phyloP scores from a whole-genome alignment of 2,113 vertebrate species.

The Hoplias malabaricus region DNA sequence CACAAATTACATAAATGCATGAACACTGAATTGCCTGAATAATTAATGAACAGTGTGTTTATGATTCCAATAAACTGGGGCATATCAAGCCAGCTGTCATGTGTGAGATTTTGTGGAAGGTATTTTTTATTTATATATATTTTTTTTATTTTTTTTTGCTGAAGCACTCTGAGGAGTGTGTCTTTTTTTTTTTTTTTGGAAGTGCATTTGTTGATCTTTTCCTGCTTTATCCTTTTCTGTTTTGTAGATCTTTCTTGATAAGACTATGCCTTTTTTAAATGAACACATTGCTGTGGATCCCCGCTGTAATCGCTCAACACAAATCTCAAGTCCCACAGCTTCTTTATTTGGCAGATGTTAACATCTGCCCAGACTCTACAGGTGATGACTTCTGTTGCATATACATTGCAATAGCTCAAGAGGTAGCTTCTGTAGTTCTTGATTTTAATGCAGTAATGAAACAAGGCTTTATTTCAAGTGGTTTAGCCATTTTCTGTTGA shows the following conservation, averaged over 20 bases:
- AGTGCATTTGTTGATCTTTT: background rate
- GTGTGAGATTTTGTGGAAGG: background rate
- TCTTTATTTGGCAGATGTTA: background rate
- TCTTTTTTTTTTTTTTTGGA: background rate
- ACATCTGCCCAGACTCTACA: background rate
- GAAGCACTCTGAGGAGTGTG: background rate
- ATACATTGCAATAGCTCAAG: too few species aligned
- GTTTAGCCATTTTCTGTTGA: too few species aligned
- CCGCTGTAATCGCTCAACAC: background rate
- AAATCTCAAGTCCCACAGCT: background rate
- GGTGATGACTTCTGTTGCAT: background rate
- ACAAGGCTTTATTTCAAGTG: too few species aligned
- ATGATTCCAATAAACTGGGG: conserved; percentile 1
- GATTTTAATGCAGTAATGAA: too few species aligned
- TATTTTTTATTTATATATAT: background rate
- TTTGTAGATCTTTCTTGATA: background rate
- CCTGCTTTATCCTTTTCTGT: background rate
- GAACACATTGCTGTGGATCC: background rate
- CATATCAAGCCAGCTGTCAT: conserved; percentile 10
- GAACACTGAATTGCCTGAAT: conserved; percentile 15
- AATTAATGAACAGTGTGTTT: conserved; percentile 6
- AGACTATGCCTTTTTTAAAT: background rate
- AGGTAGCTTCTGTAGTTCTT: too few species aligned
- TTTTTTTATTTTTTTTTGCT: too few species aligned
- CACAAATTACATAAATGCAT: conserved; percentile 16